These are phyloP conservation scores for Scomber scombrus DNA, from an alignment of 2,113 vertebrate genomes.

Conservation along the genomic window DNA sequence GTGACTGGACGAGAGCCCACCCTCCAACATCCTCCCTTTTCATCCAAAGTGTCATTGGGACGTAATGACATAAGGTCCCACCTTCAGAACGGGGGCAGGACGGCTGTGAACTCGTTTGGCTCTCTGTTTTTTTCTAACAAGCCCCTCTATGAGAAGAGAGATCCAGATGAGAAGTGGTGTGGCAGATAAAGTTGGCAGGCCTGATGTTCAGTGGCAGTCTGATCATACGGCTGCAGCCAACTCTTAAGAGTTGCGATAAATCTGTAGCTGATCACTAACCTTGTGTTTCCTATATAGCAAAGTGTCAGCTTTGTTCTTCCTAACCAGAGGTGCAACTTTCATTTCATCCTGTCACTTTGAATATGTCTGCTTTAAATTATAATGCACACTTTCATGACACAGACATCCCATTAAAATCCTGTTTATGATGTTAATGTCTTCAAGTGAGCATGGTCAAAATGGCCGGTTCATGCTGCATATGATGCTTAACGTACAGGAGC, in stretches of 20 bases:
- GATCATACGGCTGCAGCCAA: conserved; percentile 18
- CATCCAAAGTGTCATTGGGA: conserved; percentile 39
- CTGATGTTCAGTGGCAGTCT: conserved; percentile 13
- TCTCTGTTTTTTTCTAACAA: conserved; percentile 11
- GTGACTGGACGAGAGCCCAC: too few species aligned
- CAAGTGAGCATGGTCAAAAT: neutral
- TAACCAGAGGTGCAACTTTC: conserved; percentile 58
- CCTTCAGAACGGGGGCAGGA: conserved; percentile 30
- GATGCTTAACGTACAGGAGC: conserved; percentile 1
- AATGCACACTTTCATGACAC: conserved; percentile 69
- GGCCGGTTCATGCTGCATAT: neutral
- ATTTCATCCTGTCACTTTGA: conserved; percentile 72
- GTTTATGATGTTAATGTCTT: neutral
- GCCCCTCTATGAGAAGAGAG: conserved; percentile 33
- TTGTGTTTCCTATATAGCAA: conserved; percentile 37
- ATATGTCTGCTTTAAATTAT: too few species aligned
- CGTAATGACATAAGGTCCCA: conserved; percentile 22
- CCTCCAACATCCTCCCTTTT: conserved; percentile 27
- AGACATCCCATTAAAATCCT: conserved; percentile 6
- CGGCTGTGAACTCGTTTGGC: conserved; percentile 2
- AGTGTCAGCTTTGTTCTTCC: conserved; percentile 50
- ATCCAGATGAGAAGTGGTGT: neutral
- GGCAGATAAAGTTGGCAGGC: neutral
- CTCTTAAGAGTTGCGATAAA: conserved; percentile 40
- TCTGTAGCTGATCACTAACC: conserved; percentile 57